Conservation (phyloP, 2,888 invertebrate species). For the Iphiclides podalirius region DNA sequence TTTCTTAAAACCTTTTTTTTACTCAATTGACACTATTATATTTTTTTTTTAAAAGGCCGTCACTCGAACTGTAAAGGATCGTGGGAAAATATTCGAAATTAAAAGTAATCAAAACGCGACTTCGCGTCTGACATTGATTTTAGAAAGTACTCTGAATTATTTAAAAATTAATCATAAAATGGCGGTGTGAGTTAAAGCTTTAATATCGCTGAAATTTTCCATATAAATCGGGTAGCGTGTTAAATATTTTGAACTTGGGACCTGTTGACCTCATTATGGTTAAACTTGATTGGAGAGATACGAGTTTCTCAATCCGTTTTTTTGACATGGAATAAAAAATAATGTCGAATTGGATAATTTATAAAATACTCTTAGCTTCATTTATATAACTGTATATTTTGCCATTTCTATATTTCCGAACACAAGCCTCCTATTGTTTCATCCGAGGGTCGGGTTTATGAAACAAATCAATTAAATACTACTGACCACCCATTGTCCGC, state of each 20-base stretch:
- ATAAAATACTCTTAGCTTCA: no score
- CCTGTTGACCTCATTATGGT: conserved; percentile 8
- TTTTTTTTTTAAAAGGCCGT: conserved; percentile 26
- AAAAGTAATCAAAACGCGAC: conserved; percentile 4
- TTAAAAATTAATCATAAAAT: conserved; percentile 3
- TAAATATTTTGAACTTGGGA: conserved; percentile 18
- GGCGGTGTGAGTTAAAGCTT: conserved; percentile 5
- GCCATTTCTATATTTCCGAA: not conserved
- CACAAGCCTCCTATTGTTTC: conserved; percentile 11
- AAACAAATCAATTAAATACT: conserved; percentile 58
- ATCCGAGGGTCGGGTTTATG: conserved; percentile 29
- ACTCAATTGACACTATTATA: not conserved
- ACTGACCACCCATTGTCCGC: conserved; percentile 62
- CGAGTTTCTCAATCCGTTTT: no score
- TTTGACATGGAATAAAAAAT: no score
- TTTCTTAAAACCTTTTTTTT: not conserved
- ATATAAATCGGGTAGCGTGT: not conserved
- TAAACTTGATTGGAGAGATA: conserved; percentile 13
- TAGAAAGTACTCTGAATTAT: conserved; percentile 16
- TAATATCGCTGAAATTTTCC: conserved; percentile 12
- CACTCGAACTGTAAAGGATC: conserved; percentile 28
- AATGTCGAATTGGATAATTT: no score
- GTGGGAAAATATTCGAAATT: conserved; percentile 17
- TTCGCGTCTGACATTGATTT: conserved; percentile 16
- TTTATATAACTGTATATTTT: not conserved